Base-by-base conservation (phyloP, 2,888 invertebrate species). In the Meganola albula region DNA sequence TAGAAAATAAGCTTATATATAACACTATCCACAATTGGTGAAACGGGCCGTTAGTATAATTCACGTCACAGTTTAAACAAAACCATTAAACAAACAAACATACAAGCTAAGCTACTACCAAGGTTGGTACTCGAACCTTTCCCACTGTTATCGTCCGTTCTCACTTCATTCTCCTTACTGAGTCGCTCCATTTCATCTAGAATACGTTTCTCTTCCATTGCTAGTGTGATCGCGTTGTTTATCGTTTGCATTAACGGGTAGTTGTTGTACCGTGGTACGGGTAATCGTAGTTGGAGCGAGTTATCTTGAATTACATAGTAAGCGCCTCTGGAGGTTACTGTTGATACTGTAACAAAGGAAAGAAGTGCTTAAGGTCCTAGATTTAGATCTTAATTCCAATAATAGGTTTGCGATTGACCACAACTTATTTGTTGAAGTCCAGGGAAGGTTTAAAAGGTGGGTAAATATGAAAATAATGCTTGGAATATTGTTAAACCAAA, bases 161-260 rank as follows among this genome's bases (percentile, higher is more conserved):
- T 34, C 20, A 85, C 74, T 27, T 86, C 84, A 27, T 80, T 83
- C 24, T 72, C 70, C 25, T 56, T 68, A 29, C 79, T 77, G 1
- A 86, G 65, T 10, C 78, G 64, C 4, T 82, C 74, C 51, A 86
- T 78, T 49, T 86, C 87, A 10, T 79, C 75, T 6, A 73, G 36
- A 27, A 90, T 88, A 32, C 75, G 75, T 57, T 85, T 85, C 48
- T 89, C 87, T 57, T 85, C 83, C 48, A 87, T 61, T 0, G 90
- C 79, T 5, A 90, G 63, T 0, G 79, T 72, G 1, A 92, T 80
- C 0, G 90, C 92, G 36, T 89, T 88, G 59, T 94, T 92, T 30
- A 95, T 91, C 0, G 91, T 87, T 27, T 91, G 88, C 79, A 95
- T 88, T 0, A 95, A 72, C 0, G 92, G 91, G 70, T 90, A 95